Percentiles rank a stretch among this genome's conserved stretches.
Evolutionary conservation across 2,797 vertebrate species (phyloP).

Genomic region (Poeciliopsis paucimaculata): DNA sequence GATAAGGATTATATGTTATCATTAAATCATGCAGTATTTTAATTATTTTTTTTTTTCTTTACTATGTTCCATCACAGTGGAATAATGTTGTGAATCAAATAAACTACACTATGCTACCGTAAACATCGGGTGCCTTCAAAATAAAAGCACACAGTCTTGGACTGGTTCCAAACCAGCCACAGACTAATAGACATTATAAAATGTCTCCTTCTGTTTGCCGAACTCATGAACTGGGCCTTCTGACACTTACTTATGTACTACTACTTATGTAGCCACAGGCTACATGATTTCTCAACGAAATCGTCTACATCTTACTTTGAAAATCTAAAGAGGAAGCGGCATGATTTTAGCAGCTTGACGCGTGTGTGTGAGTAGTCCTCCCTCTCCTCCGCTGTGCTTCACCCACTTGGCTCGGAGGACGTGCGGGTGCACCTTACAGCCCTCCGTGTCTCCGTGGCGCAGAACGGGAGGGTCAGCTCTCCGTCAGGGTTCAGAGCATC

Average conservation of each 20-base stretch:
- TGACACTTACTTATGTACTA: too few species aligned
- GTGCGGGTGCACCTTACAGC: constrained; percentile 40
- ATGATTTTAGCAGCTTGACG: background rate
- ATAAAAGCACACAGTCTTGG: constrained; percentile 25
- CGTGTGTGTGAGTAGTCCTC: constrained; percentile 31
- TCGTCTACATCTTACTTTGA: constrained; percentile 54
- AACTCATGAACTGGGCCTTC: background rate
- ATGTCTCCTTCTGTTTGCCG: background rate
- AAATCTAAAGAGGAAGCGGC: constrained; percentile 18
- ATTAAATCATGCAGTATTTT: background rate
- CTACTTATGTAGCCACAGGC: too few species aligned
- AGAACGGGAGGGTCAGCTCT: constrained; percentile 57
- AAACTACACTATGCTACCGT: constrained; percentile 8
- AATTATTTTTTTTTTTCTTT: constrained; percentile 3
- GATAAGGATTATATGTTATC: background rate
- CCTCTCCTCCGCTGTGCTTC: constrained; percentile 34
- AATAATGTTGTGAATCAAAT: background rate
- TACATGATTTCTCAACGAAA: background rate
- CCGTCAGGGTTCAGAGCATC: constrained; percentile 4
- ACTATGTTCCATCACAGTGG: background rate
- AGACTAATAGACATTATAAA: background rate
- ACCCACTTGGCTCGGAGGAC: constrained; percentile 49
- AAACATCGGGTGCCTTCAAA: constrained; percentile 43
- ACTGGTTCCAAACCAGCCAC: background rate
- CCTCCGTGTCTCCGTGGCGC: constrained; percentile 56